Evolutionary conservation across 1,140 invertebrate genomes (phyloP).

Genomic region (Babylonia areolata): DNA sequence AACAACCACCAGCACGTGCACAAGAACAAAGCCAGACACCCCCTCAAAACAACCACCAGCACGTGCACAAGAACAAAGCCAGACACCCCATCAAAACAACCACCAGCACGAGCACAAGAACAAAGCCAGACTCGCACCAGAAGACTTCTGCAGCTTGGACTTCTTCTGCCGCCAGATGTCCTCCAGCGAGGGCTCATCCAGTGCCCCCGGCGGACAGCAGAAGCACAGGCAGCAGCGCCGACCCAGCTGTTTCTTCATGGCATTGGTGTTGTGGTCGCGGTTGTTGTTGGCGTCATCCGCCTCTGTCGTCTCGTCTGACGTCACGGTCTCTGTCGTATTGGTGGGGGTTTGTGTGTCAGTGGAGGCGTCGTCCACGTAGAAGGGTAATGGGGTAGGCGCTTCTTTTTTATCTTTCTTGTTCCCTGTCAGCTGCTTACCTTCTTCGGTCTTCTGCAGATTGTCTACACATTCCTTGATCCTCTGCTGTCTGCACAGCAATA

Average conservation of each 20-base stretch:
- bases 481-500: not conserved
- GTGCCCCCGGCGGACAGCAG: not conserved
- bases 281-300: not conserved
- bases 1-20: not conserved
- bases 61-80: not conserved
- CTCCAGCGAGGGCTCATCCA: not conserved
- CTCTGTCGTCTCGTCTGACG: not conserved
- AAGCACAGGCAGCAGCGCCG: not conserved
- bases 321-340: not conserved
- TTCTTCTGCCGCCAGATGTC: not conserved
- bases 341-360: not conserved
- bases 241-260: not conserved
- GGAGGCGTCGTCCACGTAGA: not conserved
- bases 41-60: not conserved
- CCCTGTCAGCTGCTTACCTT: not conserved
- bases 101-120: not conserved
- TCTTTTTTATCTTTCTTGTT: not conserved
- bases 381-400: not conserved
- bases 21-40: not conserved
- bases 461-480: not conserved
- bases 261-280: not conserved
- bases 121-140: not conserved
- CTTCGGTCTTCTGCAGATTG: not conserved
- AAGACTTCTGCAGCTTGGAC: not conserved
- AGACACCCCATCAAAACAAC: not conserved